phyloP scores from a whole-genome alignment of 1,140 invertebrate genomes.

The Saccostrea cuccullata region DNA sequence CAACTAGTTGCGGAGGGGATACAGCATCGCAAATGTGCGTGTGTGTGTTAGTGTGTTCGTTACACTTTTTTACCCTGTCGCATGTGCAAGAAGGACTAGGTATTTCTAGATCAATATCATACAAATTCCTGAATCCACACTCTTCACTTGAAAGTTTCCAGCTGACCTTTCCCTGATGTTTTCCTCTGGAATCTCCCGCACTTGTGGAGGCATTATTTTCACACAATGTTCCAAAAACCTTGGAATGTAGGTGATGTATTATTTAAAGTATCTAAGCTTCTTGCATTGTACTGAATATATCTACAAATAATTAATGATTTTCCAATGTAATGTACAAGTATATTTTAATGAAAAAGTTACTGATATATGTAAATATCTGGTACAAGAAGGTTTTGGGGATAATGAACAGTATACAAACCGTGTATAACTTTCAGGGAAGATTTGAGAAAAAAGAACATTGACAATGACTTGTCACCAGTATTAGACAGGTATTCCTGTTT shows the following conservation, averaged over 20 bases:
- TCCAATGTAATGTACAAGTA: constrained; percentile 5
- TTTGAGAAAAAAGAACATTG: background rate
- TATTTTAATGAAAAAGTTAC: background rate
- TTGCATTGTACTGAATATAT: constrained; percentile 38
- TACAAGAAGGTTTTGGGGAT: background rate
- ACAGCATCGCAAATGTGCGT: no score
- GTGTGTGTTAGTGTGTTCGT: no score
- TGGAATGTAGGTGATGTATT: background rate
- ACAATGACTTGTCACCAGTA: constrained; percentile 33
- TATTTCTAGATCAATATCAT: background rate
- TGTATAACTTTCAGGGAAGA: constrained; percentile 18
- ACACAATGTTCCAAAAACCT: constrained; percentile 14
- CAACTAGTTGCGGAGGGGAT: no score
- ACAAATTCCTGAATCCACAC: constrained; percentile 39
- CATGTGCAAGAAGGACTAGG: constrained; percentile 32
- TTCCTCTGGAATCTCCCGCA: background rate
- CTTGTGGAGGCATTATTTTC: constrained; percentile 12
- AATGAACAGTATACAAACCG: background rate
- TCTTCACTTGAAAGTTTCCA: constrained; percentile 29
- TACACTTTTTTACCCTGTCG: constrained; percentile 54
- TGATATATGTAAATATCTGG: background rate
- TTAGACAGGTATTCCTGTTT: constrained; percentile 32
- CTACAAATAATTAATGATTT: background rate
- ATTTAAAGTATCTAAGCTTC: background rate
- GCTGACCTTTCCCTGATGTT: constrained; percentile 1